Percentiles rank a stretch among this genome's conserved stretches.
Evolutionary conservation across 2,888 invertebrate genomes (phyloP).

Genomic region (Anthophora plumipes): DNA sequence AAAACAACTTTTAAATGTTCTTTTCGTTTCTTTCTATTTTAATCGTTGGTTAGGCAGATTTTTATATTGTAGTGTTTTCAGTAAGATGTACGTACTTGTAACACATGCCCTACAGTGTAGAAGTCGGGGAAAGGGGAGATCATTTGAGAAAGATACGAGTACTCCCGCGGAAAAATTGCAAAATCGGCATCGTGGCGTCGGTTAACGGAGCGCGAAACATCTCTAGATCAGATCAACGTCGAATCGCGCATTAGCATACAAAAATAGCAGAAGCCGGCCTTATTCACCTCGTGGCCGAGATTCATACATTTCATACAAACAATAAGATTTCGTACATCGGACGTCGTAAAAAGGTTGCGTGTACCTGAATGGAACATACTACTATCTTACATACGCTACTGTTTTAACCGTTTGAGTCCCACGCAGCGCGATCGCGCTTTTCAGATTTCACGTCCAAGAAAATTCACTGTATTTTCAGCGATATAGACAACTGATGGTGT

Average conservation of each 20-base stretch:
- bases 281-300: conserved; percentile 41
- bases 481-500: too few species aligned
- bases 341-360: conserved; percentile 38
- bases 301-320: conserved; percentile 48
- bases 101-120: neutral
- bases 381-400: neutral
- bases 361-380: conserved; percentile 2
- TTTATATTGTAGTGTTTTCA: neutral
- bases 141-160: conserved; percentile 2
- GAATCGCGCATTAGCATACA: conserved; percentile 69
- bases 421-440: too few species aligned
- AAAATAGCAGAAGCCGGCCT: conserved; percentile 55
- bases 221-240: conserved; percentile 53
- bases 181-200: conserved; percentile 44
- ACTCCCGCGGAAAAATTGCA: conserved; percentile 36
- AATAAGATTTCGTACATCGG: conserved; percentile 61
- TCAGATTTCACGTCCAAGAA: too few species aligned
- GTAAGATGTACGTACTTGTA: neutral
- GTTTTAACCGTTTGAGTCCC: too few species aligned
- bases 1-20: too few species aligned
- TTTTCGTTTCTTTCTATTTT: too few species aligned
- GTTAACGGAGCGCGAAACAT: conserved; percentile 62
- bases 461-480: too few species aligned
- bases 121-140: neutral
- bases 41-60: too few species aligned